A percentile compares a stretch with the other conserved stretches of the same genome.
phyloP scores from a whole-genome alignment of 2,888 invertebrate species.

The Argyresthia albistria region DNA sequence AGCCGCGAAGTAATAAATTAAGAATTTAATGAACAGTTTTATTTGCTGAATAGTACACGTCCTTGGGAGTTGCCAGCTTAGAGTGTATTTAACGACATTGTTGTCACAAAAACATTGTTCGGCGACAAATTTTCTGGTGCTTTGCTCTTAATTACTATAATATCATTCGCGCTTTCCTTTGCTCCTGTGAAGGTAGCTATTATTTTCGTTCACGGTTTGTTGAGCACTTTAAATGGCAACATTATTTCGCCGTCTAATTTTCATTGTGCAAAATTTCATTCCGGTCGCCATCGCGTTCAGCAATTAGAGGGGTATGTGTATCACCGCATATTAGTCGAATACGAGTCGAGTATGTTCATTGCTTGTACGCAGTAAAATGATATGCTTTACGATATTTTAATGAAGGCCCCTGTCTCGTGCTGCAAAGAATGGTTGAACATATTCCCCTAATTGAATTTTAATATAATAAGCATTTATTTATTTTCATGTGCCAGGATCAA shows the following conservation, averaged over 20 bases:
- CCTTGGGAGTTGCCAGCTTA: constrained; percentile 13
- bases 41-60: constrained; percentile 24
- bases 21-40: constrained; percentile 35
- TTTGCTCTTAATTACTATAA: constrained; percentile 50
- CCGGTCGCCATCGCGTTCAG: constrained; percentile 16
- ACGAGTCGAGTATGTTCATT: constrained; percentile 18
- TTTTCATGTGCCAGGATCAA: too few relatives aligned
- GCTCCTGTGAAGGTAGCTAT: constrained; percentile 26
- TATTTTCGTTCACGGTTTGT: constrained; percentile 50
- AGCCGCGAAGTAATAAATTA: constrained; percentile 37
- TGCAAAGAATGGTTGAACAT: constrained; percentile 20
- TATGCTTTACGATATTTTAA: constrained; percentile 31
- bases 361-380: constrained; percentile 24
- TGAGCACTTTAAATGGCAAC: constrained; percentile 41
- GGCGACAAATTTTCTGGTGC: constrained; percentile 44
- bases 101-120: constrained; percentile 38
- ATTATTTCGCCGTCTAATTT: constrained; percentile 40
- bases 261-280: constrained; percentile 42
- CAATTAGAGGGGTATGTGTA: constrained; percentile 16
- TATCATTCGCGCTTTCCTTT: constrained; percentile 35
- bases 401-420: constrained; percentile 22
- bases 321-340: constrained; percentile 24
- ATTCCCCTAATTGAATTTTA: constrained; percentile 36
- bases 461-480: constrained; percentile 21
- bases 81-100: constrained; percentile 31